Percentiles rank a stretch among this genome's conserved stretches.
phyloP scores from a whole-genome alignment of 2,888 invertebrate species.

The Heliothis peltigera region DNA sequence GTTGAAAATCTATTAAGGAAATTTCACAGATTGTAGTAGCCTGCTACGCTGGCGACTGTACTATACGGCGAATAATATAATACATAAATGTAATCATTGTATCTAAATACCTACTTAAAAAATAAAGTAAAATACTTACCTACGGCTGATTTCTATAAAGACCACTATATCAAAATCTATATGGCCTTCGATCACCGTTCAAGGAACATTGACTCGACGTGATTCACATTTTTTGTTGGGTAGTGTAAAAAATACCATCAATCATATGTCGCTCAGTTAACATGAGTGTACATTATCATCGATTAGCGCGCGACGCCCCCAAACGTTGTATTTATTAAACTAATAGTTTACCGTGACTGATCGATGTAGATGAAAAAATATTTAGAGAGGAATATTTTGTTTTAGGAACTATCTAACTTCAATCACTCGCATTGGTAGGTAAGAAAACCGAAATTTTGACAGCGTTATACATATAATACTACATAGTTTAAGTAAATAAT shows the following conservation, averaged over 20 bases:
- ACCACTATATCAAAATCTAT: slow-evolving; percentile 1
- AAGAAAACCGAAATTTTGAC: not conserved
- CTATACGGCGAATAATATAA: no score
- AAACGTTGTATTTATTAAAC: slow-evolving; percentile 5
- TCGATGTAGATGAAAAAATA: not conserved
- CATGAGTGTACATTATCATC: slow-evolving; percentile 32
- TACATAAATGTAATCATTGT: no score
- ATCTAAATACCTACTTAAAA: no score
- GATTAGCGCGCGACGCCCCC: slow-evolving; percentile 14
- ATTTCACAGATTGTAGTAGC: no score
- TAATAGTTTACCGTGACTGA: not conserved
- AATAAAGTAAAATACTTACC: no score
- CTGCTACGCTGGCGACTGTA: no score
- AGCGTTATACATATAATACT: no score
- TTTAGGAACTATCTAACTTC: not conserved
- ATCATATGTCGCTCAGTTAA: slow-evolving; percentile 31
- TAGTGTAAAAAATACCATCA: slow-evolving; percentile 36
- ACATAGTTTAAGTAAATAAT: no score
- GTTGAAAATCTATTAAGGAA: no score
- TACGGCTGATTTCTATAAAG: not conserved
- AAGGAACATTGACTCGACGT: slow-evolving; percentile 20
- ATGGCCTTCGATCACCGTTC: slow-evolving; percentile 19
- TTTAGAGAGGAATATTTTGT: not conserved
- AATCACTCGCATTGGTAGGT: not conserved
- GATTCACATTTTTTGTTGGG: slow-evolving; percentile 12